These are phyloP conservation scores for Macaria liturata DNA, from an alignment of 2,888 invertebrate genomes.

Conservation along the genomic window DNA sequence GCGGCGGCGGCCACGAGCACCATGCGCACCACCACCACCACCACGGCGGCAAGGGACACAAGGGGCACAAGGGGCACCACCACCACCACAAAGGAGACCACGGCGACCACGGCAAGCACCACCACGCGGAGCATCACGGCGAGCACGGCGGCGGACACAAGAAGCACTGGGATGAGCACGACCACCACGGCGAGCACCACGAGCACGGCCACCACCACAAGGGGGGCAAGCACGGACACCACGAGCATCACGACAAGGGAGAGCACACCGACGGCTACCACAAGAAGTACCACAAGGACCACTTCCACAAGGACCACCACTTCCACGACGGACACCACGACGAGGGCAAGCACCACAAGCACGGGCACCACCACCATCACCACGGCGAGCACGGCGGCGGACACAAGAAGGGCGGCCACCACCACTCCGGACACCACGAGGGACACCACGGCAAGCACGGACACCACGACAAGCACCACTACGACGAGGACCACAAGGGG, in stretches of 20 bases:
- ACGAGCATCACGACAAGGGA: slow-evolving; percentile 93
- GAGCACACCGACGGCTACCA: slow-evolving; percentile 92
- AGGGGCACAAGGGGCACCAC: slow-evolving; percentile 89
- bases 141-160: slow-evolving; percentile 92
- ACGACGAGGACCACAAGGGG: slow-evolving; percentile 90
- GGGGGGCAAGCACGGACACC: slow-evolving; percentile 90
- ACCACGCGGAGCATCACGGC: slow-evolving; percentile 88
- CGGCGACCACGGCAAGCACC: slow-evolving; percentile 90
- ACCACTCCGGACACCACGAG: slow-evolving; percentile 90
- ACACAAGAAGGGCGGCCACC: slow-evolving; percentile 91
- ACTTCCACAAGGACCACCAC: slow-evolving; percentile 93
- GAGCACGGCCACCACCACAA: slow-evolving; percentile 90
- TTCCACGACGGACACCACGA: slow-evolving; percentile 94
- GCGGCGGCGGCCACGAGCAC: slow-evolving; percentile 87
- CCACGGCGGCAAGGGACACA: slow-evolving; percentile 89
- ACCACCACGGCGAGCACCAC: slow-evolving; percentile 89
- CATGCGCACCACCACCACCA: slow-evolving; percentile 86
- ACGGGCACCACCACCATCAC: slow-evolving; percentile 89
- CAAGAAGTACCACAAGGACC: slow-evolving; percentile 93
- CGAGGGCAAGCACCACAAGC: slow-evolving; percentile 91
- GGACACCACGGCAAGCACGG: slow-evolving; percentile 91
- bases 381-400: slow-evolving; percentile 88
- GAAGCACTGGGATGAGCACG: slow-evolving; percentile 89
- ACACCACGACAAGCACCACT: slow-evolving; percentile 91
- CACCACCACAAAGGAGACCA: slow-evolving; percentile 91